Conservation (phyloP, 2,797 vertebrate genomes). For the Tympanoctomys barrerae region DNA sequence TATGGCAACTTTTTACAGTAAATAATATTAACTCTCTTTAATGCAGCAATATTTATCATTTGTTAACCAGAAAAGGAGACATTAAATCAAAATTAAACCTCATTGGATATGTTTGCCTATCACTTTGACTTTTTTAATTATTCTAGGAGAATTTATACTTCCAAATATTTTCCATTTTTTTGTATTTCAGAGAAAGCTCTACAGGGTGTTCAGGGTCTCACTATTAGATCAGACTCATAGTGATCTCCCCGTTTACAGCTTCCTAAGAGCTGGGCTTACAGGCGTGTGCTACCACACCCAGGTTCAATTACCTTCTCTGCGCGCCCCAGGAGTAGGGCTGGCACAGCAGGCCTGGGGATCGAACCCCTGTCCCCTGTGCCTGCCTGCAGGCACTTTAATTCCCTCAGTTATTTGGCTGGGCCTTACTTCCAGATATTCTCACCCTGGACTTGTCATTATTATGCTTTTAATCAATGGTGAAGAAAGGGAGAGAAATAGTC, state of each 20-base stretch:
- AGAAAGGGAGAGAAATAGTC: not conserved
- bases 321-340: too few relatives aligned
- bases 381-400: too few relatives aligned
- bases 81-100: not conserved
- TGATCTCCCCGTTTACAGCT: too few relatives aligned
- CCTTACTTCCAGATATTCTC: not conserved
- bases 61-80: not conserved
- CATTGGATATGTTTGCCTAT: not conserved
- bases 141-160: not conserved
- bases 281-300: too few relatives aligned
- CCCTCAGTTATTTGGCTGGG: too few relatives aligned
- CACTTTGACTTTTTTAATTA: not conserved
- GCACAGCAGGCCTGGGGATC: too few relatives aligned
- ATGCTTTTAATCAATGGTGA: not conserved
- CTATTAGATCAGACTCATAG: too few relatives aligned
- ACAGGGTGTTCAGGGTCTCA: too few relatives aligned
- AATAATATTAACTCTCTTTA: not conserved
- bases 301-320: too few relatives aligned
- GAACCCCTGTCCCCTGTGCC: too few relatives aligned
- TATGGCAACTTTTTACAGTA: not conserved
- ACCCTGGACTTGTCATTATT: not conserved
- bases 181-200: too few relatives aligned
- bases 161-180: not conserved
- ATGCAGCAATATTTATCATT: rapidly evolving
- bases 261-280: too few relatives aligned